Conservation (phyloP, 2,797 vertebrate genomes). For the Sciurus vulgaris region DNA sequence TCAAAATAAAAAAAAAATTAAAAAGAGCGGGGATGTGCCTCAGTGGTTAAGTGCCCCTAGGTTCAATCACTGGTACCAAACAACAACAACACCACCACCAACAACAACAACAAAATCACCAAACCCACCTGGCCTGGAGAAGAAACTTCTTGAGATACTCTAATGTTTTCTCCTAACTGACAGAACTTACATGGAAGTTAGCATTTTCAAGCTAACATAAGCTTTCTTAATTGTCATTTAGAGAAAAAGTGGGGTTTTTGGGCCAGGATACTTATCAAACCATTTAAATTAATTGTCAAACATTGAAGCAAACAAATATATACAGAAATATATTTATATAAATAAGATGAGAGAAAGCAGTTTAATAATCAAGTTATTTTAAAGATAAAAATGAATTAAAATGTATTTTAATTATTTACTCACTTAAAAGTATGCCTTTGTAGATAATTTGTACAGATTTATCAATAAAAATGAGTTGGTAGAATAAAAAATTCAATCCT, state of each 20-base stretch:
- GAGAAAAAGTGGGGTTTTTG: background rate
- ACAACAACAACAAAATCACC: too few species aligned
- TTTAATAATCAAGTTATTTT: slow-evolving; percentile 34
- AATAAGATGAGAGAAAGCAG: background rate
- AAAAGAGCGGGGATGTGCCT: too few species aligned
- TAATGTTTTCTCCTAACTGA: background rate
- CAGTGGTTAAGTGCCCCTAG: too few species aligned
- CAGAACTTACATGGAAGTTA: background rate
- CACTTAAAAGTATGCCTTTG: background rate
- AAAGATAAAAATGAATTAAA: slow-evolving; percentile 35
- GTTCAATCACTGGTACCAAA: too few species aligned
- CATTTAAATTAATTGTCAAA: background rate
- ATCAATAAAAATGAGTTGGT: background rate
- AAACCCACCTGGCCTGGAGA: background rate
- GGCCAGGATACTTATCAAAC: background rate
- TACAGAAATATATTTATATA: background rate
- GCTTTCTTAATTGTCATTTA: background rate
- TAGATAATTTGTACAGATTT: background rate
- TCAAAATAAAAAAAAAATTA: too few species aligned
- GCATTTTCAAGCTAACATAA: background rate
- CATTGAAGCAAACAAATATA: background rate
- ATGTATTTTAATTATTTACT: slow-evolving; percentile 11
- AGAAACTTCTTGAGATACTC: background rate
- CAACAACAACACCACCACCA: too few species aligned
- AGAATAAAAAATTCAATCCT: background rate